phyloP scores from a whole-genome alignment of 2,797 vertebrate species.

The Ptychadena robeensis region DNA sequence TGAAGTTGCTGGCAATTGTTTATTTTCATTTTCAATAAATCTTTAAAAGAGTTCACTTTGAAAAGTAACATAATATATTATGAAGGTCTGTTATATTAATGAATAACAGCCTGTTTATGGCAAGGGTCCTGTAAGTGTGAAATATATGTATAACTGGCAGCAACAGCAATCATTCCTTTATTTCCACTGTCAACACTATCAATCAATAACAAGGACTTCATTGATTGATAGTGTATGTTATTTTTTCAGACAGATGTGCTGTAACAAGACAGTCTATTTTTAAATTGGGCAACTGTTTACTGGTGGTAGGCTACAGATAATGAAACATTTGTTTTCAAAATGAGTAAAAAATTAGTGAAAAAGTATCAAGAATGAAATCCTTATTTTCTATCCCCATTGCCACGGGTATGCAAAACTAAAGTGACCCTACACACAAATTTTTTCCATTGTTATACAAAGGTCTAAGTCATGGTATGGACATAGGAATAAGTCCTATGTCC shows the following conservation, averaged over 20 bases:
- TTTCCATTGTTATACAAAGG: no score
- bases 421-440: no score
- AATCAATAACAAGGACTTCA: background rate
- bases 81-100: constrained; percentile 17
- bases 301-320: no score
- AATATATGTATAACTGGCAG: constrained; percentile 28
- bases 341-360: no score
- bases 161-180: constrained; percentile 1
- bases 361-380: no score
- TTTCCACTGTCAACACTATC: background rate
- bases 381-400: no score
- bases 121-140: background rate
- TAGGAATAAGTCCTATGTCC: no score
- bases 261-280: background rate
- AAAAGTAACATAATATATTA: constrained; percentile 2
- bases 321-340: no score
- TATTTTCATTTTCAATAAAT: background rate
- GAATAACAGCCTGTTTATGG: constrained; percentile 29
- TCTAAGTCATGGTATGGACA: no score
- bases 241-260: background rate
- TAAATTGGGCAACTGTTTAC: background rate
- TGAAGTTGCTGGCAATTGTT: background rate
- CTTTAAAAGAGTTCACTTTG: background rate
- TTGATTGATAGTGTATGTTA: background rate
- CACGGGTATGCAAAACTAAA: no score